Base-by-base conservation (phyloP, 2,888 invertebrate genomes). In the Drosophila quinaria region DNA sequence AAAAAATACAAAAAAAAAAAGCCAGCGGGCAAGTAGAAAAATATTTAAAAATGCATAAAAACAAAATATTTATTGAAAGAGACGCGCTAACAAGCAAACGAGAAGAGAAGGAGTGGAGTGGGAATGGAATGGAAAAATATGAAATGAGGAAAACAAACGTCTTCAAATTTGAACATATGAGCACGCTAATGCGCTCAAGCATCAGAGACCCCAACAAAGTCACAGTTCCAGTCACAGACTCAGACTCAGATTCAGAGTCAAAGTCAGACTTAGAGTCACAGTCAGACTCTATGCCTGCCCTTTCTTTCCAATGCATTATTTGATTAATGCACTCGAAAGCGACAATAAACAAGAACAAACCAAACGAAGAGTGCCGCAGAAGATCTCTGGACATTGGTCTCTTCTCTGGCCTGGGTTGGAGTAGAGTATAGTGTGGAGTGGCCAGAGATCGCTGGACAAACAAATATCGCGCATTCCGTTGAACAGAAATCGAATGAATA, bases 31-130 rank as follows among this genome's bases (percentile, higher is more conserved):
- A 80, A 70, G 77, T 73, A 70, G 74, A 60, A 70, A 89, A 84
- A 87, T 84, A 84, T 84, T 84, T 89, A 89, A 84, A 84, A 89
- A 89, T 87, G 87, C 89, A 84, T 89, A 87, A 89, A 84, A 84
- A 84, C 84, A 89, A 89, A 89, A 89, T 89, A 89, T 89, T 89
- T 84, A 89, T 89, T 84, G 87, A 87, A 80, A 62, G 17, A 47
- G 61, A 74, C 65, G 84, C 72, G 84, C 72, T 87, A 84, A 84
- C 89, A 75, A 81, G 74, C 65, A 63, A 70, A 44, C 44, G 59
- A 29, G 64, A 42, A 49, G 51, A 22, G n/a, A 54, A 33, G 42
- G 5, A 29, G 3, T 10, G n/a, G 41, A 47, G 54, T 19, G 22
- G 19, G n/a, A 31, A 35, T 25, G 25, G 29, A 29, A 29, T 29